Evolutionary conservation across 2,888 invertebrate species (phyloP).

Genomic region (Torymus aiolomorphi): DNA sequence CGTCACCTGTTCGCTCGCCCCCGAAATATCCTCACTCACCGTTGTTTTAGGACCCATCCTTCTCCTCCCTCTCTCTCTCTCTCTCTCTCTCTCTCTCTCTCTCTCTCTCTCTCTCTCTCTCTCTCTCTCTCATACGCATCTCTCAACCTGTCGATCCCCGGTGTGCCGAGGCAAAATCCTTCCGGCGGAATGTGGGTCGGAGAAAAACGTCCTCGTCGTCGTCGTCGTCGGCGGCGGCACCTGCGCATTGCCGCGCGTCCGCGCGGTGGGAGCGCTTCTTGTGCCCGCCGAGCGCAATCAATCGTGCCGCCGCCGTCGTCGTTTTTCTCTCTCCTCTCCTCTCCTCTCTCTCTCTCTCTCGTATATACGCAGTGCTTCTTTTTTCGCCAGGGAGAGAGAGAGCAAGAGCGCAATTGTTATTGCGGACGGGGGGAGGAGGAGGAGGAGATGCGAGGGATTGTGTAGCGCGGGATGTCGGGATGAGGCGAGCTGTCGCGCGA

Average conservation of each 20-base stretch:
- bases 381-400: no score
- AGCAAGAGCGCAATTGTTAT: background rate
- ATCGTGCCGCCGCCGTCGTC: slow-evolving; percentile 67
- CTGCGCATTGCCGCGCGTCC: slow-evolving; percentile 70
- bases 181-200: slow-evolving; percentile 67
- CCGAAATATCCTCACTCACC: background rate
- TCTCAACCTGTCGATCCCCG: no score
- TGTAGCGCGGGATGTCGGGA: slow-evolving; percentile 7
- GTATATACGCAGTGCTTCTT: no score
- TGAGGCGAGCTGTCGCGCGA: slow-evolving; percentile 44
- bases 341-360: slow-evolving; percentile 48
- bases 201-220: slow-evolving; percentile 63
- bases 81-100: no score
- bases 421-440: background rate
- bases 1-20: background rate
- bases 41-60: background rate
- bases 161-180: slow-evolving; percentile 63
- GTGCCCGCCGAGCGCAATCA: slow-evolving; percentile 67
- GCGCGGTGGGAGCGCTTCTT: slow-evolving; percentile 62
- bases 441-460: background rate
- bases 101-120: no score
- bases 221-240: slow-evolving; percentile 62
- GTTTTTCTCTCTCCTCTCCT: slow-evolving; percentile 42
- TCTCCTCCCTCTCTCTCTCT: no score
- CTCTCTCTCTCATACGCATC: no score